These are phyloP conservation scores for Dreissena polymorpha DNA, from an alignment of 1,140 invertebrate species.

Conservation along the genomic window DNA sequence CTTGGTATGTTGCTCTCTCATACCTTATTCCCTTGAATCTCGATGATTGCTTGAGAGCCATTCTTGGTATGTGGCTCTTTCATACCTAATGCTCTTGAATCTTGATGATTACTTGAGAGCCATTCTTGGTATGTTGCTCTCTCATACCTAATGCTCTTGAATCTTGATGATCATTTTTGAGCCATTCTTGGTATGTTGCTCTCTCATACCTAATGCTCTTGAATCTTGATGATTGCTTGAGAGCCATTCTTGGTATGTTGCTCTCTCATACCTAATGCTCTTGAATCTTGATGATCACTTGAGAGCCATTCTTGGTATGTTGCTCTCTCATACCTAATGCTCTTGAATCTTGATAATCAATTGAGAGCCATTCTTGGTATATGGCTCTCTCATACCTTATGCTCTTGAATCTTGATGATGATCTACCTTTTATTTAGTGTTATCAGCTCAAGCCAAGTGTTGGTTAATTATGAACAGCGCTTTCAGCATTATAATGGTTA, in stretches of 20 bases:
- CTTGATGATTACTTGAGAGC: constrained; percentile 98
- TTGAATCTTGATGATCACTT: constrained; percentile 98
- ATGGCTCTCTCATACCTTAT: too few species aligned
- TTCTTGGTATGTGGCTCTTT: constrained; percentile 88
- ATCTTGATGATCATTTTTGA: constrained; percentile 96
- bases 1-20: constrained; percentile 86
- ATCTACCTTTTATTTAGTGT: neutral
- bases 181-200: constrained; percentile 93
- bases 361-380: too few species aligned
- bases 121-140: constrained; percentile 90
- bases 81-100: constrained; percentile 90
- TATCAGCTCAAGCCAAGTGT: neutral
- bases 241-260: constrained; percentile 94
- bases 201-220: constrained; percentile 87
- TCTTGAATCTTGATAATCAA: too few species aligned
- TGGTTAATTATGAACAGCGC: neutral
- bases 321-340: neutral
- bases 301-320: constrained; percentile 93
- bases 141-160: constrained; percentile 88
- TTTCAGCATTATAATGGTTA: too few species aligned
- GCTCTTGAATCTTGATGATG: too few species aligned
- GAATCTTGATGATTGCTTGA: constrained; percentile 97
- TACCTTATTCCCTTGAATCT: constrained; percentile 91
- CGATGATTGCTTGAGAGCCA: constrained; percentile 97
- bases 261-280: constrained; percentile 83